Conservation (phyloP, 37 sponge, comb jelly and placozoan species). For the Oopsacas minuta region DNA sequence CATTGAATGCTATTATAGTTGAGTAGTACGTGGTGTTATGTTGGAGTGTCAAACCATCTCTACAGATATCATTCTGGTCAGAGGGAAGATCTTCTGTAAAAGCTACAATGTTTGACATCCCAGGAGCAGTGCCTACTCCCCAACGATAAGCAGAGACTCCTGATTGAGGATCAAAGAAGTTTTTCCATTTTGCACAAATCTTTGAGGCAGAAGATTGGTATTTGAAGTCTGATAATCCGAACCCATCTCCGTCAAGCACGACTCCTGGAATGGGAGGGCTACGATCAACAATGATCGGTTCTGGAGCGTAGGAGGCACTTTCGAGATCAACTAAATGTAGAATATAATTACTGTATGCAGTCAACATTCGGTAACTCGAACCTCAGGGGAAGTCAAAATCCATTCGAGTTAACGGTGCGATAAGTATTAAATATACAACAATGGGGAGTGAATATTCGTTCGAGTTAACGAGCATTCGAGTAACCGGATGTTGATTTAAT, state of each 20-base stretch:
- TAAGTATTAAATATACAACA: too few relatives aligned
- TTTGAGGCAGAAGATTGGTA: constrained; percentile 23
- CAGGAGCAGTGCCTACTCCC: neutral
- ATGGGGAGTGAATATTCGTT: too few relatives aligned
- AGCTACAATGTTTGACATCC: neutral
- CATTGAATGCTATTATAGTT: constrained; percentile 37
- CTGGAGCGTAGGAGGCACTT: constrained; percentile 20
- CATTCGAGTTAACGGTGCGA: too few relatives aligned
- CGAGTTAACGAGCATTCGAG: too few relatives aligned
- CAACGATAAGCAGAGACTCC: constrained; percentile 39
- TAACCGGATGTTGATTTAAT: too few relatives aligned
- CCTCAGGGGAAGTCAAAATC: too few relatives aligned
- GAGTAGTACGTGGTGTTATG: constrained; percentile 50
- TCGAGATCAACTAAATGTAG: constrained; percentile 49
- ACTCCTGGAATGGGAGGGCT: constrained; percentile 38
- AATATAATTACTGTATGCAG: too few relatives aligned
- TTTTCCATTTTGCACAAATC: constrained; percentile 45
- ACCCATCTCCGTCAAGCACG: constrained; percentile 30
- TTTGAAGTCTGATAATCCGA: constrained; percentile 18
- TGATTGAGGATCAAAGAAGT: constrained; percentile 47
- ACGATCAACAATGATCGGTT: constrained; percentile 39
- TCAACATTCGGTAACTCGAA: too few relatives aligned
- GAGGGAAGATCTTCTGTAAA: neutral
- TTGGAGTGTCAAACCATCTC: constrained; percentile 20
- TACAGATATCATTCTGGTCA: constrained; percentile 25